Evolutionary conservation across 2,888 invertebrate species (phyloP).

Genomic region (Cactoblastis cactorum): DNA sequence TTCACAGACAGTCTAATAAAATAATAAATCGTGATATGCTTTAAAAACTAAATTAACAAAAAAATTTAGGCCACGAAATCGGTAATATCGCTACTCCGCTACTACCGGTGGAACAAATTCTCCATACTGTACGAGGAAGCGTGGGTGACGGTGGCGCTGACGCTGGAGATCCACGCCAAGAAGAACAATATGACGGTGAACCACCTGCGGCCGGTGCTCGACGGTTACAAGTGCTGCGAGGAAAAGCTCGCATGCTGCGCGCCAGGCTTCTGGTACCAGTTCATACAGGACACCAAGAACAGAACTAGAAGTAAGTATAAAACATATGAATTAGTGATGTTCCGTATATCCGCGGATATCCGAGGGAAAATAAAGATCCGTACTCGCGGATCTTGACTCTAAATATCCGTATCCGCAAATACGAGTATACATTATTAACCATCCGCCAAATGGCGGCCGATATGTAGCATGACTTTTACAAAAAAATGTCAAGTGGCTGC

Average conservation of each 20-base stretch:
- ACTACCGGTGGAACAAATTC: conserved; percentile 97
- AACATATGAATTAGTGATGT: too few species aligned
- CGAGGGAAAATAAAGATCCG: too few species aligned
- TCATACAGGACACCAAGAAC: conserved; percentile 91
- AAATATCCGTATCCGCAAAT: too few species aligned
- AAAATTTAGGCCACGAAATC: conserved; percentile 91
- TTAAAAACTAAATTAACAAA: not conserved
- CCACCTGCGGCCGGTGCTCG: conserved; percentile 84
- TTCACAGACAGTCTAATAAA: too few species aligned
- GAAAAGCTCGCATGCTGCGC: conserved; percentile 87
- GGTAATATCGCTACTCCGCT: conserved; percentile 91
- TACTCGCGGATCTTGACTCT: too few species aligned
- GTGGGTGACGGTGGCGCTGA: conserved; percentile 90
- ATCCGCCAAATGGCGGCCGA: too few species aligned
- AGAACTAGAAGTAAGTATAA: conserved; percentile 88
- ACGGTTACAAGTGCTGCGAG: conserved; percentile 88
- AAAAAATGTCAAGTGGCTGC: too few species aligned
- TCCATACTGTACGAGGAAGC: conserved; percentile 91
- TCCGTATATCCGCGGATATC: too few species aligned
- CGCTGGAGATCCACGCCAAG: conserved; percentile 87
- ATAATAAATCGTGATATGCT: too few species aligned
- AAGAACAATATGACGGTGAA: conserved; percentile 91
- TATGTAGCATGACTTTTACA: too few species aligned
- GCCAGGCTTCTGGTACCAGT: conserved; percentile 89
- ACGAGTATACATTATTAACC: too few species aligned